Base-by-base conservation (phyloP, 2,113 vertebrate genomes). In the Hypanus sabinus region DNA sequence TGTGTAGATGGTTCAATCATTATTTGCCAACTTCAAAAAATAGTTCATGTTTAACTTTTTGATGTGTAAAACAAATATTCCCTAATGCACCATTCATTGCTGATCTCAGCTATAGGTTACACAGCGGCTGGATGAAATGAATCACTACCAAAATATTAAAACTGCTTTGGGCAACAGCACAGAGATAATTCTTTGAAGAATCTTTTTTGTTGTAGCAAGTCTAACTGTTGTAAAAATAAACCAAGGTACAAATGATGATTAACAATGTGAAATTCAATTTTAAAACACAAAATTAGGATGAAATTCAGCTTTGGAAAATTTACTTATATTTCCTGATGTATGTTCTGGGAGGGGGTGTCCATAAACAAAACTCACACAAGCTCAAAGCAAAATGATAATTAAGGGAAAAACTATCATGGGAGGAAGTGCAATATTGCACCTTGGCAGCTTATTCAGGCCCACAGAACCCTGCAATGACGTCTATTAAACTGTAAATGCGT, bases 1-100 rank as follows among this genome's bases (percentile, higher is more conserved):
- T 33, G 65, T 65, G 22, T 65, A 90, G 85, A 20, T 90, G 60
- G 85, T 33, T 65, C 60, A 90, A n/a, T 65, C 6, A 33, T 30
- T 90, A 65, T 33, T 90, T 90, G 60, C 62, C 85, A 90, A 36
- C n/a, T 90, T 90, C 62, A 90, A 60, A 88, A 90, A 60, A 68
- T 90, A n/a, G 60, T 33, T 90, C 60, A 65, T 65, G 85, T 90
- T 90, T 68, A 73, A 62, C n/a, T 5, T 65, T 68, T 90, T 90
- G 85, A 90, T 90, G 62, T 90, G 85, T 90, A 65, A 90, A 68
- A 33, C 60, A 90, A 90, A 90, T 90, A 90, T 90, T 90, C 60
- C 60, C 85, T 33, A 10, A 65, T 90, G 60, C n/a, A 65, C 30
- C 57, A 65, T 60, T n/a, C 85, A 65, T n/a, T 6, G 18, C 60